Evolutionary conservation across 1,140 invertebrate species (phyloP), one percentile per base, ranked within the genome.

Genomic region (Scaptomyza pallida): DNA sequence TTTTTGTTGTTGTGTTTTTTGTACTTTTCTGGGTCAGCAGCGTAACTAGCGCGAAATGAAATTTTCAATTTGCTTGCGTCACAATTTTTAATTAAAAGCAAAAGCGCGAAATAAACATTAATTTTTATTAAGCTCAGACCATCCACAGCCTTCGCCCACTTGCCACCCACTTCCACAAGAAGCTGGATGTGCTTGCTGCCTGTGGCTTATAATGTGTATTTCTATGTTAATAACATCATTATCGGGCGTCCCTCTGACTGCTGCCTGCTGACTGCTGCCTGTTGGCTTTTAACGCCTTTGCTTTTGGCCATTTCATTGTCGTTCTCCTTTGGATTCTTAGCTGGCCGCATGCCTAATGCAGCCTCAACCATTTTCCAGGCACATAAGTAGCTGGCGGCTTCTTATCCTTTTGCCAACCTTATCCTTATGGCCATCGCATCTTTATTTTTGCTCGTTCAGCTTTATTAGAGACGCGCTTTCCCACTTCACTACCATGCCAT

Each of bases 151-250:
- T 19, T 1, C 26, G n/a, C 16, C 15, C 15, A 8, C 0, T 19
- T 4, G 4, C 23, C 3, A 26, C 23, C 5, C 5, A 26, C 4
- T 26, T 6, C 23, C 23, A 5, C 5, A 6, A 26, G 23, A 19
- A 9, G 9, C 51, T 21, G 5, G 10, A 37, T 33, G 37, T 41
- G 23, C 19, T 2, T 21, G 19, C 37, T 12, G 70, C 15, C 51
- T 70, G 57, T 67, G 78, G 78, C 79, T 67, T 59, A 67, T 75
- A 73, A 82, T 75, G 59, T 69, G 71, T 68, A 86, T 86, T 86
- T 79, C 73, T 71, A 77, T 86, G 81, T 75, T 86, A 86, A 86
- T 86, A 86, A 88, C 82, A 86, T 78, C 78, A 88, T 86, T 86
- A 88, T 86, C 74, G 76, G 69, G 56, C 45, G 13, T 51, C 35